Percentiles rank a stretch among this genome's conserved stretches.
These are phyloP conservation scores for Phalacrocorax pelagicus DNA, from an alignment of 2,113 vertebrate genomes.

Conservation along the genomic window DNA sequence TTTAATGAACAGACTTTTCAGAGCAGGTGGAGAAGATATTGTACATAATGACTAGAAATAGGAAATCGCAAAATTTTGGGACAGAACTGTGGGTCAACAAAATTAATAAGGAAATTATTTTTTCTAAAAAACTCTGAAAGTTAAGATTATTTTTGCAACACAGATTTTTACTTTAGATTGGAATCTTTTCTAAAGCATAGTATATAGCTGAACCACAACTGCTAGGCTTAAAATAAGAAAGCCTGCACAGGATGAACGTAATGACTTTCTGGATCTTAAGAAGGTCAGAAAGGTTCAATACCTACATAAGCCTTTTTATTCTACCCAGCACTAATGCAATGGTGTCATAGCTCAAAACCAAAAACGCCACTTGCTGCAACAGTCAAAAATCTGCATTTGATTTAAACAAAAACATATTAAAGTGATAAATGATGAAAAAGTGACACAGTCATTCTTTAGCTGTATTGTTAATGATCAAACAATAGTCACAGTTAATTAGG, in stretches of 20 bases:
- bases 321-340: not conserved
- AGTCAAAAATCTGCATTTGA: not conserved
- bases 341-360: not conserved
- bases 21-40: not conserved
- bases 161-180: not conserved
- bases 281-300: not conserved
- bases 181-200: not conserved
- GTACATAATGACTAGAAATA: not conserved
- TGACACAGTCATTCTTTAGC: not conserved
- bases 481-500: not conserved
- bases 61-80: not conserved
- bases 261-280: not conserved
- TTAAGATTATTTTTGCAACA: not conserved
- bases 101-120: not conserved
- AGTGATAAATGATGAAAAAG: not conserved
- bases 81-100: not conserved
- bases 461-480: not conserved
- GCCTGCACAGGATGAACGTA: accelerated
- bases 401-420: not conserved
- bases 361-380: not conserved
- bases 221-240: not conserved
- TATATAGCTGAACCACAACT: not conserved
- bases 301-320: not conserved
- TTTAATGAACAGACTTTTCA: not conserved
- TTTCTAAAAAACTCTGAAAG: not conserved